Conservation (phyloP, 2,113 vertebrate species). For the Columba livia region DNA sequence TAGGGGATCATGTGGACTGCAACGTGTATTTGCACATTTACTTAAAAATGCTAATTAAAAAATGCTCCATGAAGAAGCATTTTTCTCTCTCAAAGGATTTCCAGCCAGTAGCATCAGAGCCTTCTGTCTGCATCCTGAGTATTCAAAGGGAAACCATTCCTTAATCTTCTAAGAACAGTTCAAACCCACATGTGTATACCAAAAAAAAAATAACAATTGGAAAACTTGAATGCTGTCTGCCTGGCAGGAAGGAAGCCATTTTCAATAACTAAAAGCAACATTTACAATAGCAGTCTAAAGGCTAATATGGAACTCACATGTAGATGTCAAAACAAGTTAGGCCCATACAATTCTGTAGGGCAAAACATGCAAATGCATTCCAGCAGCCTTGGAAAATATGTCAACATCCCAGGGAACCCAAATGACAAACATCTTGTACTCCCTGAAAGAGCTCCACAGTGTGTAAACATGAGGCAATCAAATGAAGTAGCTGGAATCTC, state of each 20-base stretch:
- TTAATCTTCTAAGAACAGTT: constrained; percentile 40
- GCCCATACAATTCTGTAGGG: constrained; percentile 28
- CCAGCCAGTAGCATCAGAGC: constrained; percentile 3
- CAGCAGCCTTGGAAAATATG: constrained; percentile 52
- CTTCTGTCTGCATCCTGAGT: constrained; percentile 10
- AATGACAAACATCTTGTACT: constrained; percentile 59
- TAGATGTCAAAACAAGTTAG: constrained; percentile 64
- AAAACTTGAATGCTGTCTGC: constrained; percentile 53
- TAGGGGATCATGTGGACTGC: accelerated
- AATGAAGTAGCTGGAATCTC: constrained; percentile 61
- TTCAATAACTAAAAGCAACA: constrained; percentile 50
- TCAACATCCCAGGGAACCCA: constrained; percentile 58
- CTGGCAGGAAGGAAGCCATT: constrained; percentile 42
- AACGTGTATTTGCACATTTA: neutral
- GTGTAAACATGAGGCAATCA: constrained; percentile 69
- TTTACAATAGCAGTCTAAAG: constrained; percentile 56
- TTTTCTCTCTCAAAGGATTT: neutral
- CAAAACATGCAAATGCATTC: constrained; percentile 66
- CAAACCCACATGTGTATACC: neutral
- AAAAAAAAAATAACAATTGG: constrained; percentile 30
- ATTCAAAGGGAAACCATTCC: constrained; percentile 30
- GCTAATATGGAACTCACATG: constrained; percentile 62
- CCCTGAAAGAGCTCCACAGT: constrained; percentile 56
- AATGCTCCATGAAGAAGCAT: neutral
- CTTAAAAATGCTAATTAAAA: neutral